phyloP scores from a whole-genome alignment of 2,797 vertebrate species.

The Sebastes vulpes region DNA sequence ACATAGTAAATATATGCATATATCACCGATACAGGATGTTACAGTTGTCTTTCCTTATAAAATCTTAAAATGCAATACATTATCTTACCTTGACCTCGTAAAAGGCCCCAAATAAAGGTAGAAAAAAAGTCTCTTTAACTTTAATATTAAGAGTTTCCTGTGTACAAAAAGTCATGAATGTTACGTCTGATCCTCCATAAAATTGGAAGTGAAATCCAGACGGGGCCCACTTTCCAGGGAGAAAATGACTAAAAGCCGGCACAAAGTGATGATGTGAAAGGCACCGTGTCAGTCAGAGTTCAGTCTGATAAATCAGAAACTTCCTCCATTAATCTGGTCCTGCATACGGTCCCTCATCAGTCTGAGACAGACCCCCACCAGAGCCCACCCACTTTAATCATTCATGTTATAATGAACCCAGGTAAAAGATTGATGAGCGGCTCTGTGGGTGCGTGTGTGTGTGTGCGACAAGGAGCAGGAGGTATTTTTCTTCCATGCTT shows the following conservation, averaged over 20 bases:
- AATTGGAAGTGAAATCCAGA: conserved; percentile 1
- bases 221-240: not conserved
- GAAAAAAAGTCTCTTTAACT: not conserved
- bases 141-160: not conserved
- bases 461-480: not conserved
- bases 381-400: conserved; percentile 63
- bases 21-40: not conserved
- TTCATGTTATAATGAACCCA: conserved; percentile 63
- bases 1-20: not conserved
- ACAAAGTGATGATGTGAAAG: not conserved
- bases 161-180: not conserved
- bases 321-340: conserved; percentile 19
- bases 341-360: conserved; percentile 6
- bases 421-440: conserved; percentile 71
- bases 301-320: conserved; percentile 12
- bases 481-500: not conserved
- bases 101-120: not conserved
- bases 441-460: conserved; percentile 1
- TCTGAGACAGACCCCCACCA: conserved; percentile 20
- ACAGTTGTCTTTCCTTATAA: not conserved
- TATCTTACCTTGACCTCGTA: not conserved
- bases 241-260: not conserved
- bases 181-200: not conserved
- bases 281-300: not conserved
- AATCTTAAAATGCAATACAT: not conserved